Evolutionary conservation across 2,113 vertebrate species (phyloP), one percentile per base, ranked within the genome.

Genomic region (Phalacrocorax brasilianus): DNA sequence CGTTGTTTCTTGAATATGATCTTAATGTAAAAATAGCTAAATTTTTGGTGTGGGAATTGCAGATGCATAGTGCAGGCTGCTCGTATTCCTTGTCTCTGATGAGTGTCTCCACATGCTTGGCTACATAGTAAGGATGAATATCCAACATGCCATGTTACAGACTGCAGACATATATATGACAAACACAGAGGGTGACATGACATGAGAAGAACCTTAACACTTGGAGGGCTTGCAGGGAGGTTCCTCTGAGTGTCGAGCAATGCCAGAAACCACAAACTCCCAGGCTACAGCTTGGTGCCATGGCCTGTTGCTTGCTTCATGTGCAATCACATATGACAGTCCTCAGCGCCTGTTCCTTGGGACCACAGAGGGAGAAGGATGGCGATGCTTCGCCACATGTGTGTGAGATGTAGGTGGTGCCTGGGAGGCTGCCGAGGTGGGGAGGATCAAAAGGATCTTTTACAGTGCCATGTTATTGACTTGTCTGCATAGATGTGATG

Each of bases 281-380:
- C 71, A 70, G 71, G 45, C 71, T 76, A 14, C 78, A 62, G 58
- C 22, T 73, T 58, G 68, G 44, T 90, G 78, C 55, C 14, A 0
- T 86, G 53, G 38, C 15, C 58, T 44, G 12, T n/a, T 0, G 0
- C n/a, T 74, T 19, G 3, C 28, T 77, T 28, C 45, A 1, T 17
- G 30, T 18, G 42, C 47, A n/a, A 1, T 72, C 38, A 5, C 3
- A 1, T 9, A 13, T 58, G 84, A 28, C 38, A 58, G 55, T 49
- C 55, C 49, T 83, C 5, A 3, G 38, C 32, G 45, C 19, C 83
- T 30, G 33, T 28, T 85, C 61, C 87, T 52, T 42, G 49, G 22
- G 27, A 73, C n/a, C 23, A 3, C 38, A 28, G 27, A 28, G 35
- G 33, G 42, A 77, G 65, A 33, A 73, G 40, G 62, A 40, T 56